Evolutionary conservation across 2,113 vertebrate species (phyloP).

Genomic region (Agelaius phoeniceus): DNA sequence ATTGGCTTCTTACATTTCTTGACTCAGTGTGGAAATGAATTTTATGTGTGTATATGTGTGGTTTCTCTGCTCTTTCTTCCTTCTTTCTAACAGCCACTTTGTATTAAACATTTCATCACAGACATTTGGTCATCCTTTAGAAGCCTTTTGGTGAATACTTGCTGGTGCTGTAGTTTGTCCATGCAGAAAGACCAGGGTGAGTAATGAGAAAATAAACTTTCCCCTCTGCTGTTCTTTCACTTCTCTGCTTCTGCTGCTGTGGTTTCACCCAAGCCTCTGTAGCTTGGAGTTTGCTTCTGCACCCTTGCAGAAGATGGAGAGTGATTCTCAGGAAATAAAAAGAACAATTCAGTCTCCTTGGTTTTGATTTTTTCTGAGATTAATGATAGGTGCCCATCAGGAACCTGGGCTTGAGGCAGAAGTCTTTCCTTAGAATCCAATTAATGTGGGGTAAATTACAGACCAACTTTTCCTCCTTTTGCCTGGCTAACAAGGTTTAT

Average conservation of each 20-base stretch:
- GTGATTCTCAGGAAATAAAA: neutral
- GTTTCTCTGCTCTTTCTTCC: slow-evolving; percentile 21
- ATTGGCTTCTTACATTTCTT: neutral
- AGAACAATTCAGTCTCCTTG: neutral
- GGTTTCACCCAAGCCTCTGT: neutral
- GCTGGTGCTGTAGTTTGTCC: slow-evolving; percentile 33
- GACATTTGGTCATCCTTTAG: neutral
- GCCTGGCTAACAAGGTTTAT: neutral
- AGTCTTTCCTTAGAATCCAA: neutral
- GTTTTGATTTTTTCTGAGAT: neutral
- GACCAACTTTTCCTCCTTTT: neutral
- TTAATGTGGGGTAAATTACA: slow-evolving; percentile 10
- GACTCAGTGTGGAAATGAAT: neutral
- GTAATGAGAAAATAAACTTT: slow-evolving; percentile 30
- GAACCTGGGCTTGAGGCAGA: neutral
- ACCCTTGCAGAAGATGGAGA: neutral
- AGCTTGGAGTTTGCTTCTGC: neutral
- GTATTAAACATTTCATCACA: neutral
- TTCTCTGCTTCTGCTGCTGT: neutral
- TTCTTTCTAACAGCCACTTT: neutral
- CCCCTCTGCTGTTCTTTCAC: neutral
- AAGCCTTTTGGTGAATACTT: neutral
- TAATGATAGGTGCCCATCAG: neutral
- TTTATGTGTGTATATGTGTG: neutral
- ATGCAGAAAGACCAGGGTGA: neutral